Percentiles rank a stretch among this genome's conserved stretches.
These are phyloP conservation scores for Cairina moschata DNA, from an alignment of 2,113 vertebrate genomes.

Conservation along the genomic window DNA sequence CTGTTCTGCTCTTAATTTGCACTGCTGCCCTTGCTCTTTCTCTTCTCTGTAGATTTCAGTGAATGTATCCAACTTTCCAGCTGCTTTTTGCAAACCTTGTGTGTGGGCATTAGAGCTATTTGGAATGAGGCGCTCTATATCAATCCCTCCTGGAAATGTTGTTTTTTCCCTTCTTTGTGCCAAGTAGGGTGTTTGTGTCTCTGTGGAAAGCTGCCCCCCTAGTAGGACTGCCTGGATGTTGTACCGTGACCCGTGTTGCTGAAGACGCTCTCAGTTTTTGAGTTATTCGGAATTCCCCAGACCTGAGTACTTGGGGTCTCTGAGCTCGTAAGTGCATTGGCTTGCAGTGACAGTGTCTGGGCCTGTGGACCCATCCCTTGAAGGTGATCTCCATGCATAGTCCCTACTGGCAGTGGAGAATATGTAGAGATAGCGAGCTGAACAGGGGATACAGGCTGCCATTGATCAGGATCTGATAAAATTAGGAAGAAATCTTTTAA, in stretches of 20 bases:
- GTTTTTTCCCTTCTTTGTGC: not conserved
- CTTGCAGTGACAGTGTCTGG: accelerated
- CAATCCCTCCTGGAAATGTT: not conserved
- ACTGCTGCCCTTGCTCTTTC: not conserved
- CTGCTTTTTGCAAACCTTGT: not conserved
- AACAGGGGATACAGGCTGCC: not conserved
- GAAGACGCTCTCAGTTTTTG: not conserved
- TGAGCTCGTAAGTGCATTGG: accelerated
- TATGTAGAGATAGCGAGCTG: not conserved
- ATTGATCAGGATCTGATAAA: not conserved
- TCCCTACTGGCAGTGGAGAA: not conserved
- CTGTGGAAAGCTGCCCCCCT: not conserved
- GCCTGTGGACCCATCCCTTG: not conserved
- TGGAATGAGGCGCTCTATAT: not conserved
- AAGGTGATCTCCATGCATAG: not conserved
- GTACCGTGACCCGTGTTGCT: not conserved
- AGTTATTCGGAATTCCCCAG: not conserved
- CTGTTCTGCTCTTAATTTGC: not conserved
- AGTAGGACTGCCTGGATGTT: not conserved
- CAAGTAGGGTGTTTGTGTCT: not conserved
- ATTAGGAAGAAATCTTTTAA: not conserved
- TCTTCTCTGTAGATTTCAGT: too few relatives aligned
- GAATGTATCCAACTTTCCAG: not conserved
- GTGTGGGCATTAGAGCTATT: not conserved
- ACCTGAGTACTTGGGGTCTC: not conserved